A percentile compares a stretch with the other conserved stretches of the same genome.
Conservation (phyloP, 2,888 invertebrate species). For the Rhagium mordax region DNA sequence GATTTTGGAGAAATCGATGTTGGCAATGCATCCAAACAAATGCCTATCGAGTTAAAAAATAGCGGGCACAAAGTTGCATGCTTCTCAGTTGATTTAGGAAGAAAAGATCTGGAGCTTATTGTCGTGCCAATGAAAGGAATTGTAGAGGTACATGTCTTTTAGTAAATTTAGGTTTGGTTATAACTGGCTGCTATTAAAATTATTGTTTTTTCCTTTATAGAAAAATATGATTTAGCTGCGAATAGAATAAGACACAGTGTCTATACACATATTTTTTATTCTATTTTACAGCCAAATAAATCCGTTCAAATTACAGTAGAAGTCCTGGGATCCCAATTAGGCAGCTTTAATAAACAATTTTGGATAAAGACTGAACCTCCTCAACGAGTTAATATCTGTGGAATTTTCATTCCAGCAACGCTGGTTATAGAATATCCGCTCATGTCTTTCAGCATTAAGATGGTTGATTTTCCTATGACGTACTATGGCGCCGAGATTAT, state of each 20-base stretch:
- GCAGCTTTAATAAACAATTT: constrained; percentile 67
- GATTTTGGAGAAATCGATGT: constrained; percentile 70
- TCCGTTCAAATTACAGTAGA: constrained; percentile 61
- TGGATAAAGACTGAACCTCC: constrained; percentile 69
- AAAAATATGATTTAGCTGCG: no score
- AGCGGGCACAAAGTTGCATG: constrained; percentile 65
- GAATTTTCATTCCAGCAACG: constrained; percentile 64
- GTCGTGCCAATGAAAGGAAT: constrained; percentile 68
- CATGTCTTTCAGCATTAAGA: constrained; percentile 64
- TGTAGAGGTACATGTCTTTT: constrained; percentile 60
- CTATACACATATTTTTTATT: neutral
- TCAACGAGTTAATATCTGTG: constrained; percentile 60
- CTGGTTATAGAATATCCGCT: constrained; percentile 66
- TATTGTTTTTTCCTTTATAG: no score
- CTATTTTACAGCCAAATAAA: constrained; percentile 46
- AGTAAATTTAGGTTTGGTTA: no score
- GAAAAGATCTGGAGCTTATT: constrained; percentile 66
- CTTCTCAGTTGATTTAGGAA: constrained; percentile 69
- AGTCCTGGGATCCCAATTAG: constrained; percentile 65
- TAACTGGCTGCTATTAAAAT: no score
- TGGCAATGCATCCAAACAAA: constrained; percentile 65
- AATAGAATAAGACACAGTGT: constrained; percentile 35
- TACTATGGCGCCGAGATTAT: constrained; percentile 65
- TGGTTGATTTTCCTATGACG: constrained; percentile 68
- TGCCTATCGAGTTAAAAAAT: constrained; percentile 66